Base-by-base conservation (phyloP, 2,113 vertebrate species). In the Noctilio leporinus region DNA sequence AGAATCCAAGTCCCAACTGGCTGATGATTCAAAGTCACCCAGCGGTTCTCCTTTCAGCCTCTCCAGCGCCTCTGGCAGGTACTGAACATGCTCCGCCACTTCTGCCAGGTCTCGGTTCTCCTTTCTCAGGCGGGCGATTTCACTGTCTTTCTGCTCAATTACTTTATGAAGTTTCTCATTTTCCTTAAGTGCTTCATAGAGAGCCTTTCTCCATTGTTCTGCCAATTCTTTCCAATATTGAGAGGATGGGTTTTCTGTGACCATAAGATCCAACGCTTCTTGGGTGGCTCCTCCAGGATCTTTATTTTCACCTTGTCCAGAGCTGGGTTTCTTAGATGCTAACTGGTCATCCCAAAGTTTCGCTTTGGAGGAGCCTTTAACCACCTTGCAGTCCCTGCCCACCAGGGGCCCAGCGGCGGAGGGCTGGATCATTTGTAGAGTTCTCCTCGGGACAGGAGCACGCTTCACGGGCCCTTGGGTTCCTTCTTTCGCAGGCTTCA, bases 391-490 rank as follows among this genome's bases (percentile, higher is more conserved):
- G 16, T 76, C 73, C 47, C 73, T 51, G 3, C 73, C 73, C 30
- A 76, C 73, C 4, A 76, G 73, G 5, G 73, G 10, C 9, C 73
- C 73, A 4, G 73, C 73, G 20, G 73, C 26, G 73, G 73, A 76
- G 1, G 73, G 73, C 73, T 76, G 73, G 73, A 76, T 76, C 73
- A n/a, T n/a, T 47, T 51, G 49, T 47, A 76, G 73, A 2, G 73
- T 76, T 3, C 73, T 51, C 30, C 73, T 76, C 30, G 45, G 73
- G 30, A n/a, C 45, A 7, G 73, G 73, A n/a, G n/a, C n/a, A n/a
- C n/a, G n/a, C 98, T 98, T 98, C 45, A 98, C 38, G 45, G 98
- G 98, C 95, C 98, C 98, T 24, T 98, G 86, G 0, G 98, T 86
- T 80, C 45, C 97, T 2, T 98, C 98, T 75, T 9, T 43, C 49